These are phyloP conservation scores for Emydocephalus ijimae DNA, from an alignment of 2,113 vertebrate genomes.

Conservation along the genomic window DNA sequence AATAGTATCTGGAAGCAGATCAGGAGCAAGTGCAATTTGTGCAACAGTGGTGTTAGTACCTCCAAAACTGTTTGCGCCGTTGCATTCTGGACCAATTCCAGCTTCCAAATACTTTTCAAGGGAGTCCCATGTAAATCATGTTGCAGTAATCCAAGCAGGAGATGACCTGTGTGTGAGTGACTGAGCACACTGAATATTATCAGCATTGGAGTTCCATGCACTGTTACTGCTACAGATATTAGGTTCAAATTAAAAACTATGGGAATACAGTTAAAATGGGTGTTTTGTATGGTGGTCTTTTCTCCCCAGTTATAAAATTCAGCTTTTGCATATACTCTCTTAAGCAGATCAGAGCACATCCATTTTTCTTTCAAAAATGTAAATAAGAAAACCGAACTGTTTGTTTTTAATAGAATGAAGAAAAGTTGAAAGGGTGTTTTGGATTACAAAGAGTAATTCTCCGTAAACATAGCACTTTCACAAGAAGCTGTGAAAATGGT, in stretches of 20 bases:
- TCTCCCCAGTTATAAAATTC: neutral
- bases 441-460: conserved; percentile 17
- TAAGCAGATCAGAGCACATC: conserved; percentile 24
- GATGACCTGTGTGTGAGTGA: neutral
- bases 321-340: conserved; percentile 19
- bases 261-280: neutral
- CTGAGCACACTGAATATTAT: neutral
- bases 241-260: neutral
- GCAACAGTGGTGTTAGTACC: neutral
- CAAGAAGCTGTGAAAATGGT: neutral
- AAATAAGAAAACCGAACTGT: conserved; percentile 31
- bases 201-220: neutral
- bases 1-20: neutral
- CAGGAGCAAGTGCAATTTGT: neutral
- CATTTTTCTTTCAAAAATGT: neutral
- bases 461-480: conserved; percentile 14
- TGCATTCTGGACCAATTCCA: neutral
- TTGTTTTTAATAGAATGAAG: conserved; percentile 27
- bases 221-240: neutral
- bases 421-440: neutral
- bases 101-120: neutral
- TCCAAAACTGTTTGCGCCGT: neutral
- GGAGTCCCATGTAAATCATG: neutral
- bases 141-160: neutral
- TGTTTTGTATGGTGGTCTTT: neutral